Evolutionary conservation across 2,113 vertebrate genomes (phyloP), one percentile per base, ranked within the genome.

Genomic region (Elephas maximus): DNA sequence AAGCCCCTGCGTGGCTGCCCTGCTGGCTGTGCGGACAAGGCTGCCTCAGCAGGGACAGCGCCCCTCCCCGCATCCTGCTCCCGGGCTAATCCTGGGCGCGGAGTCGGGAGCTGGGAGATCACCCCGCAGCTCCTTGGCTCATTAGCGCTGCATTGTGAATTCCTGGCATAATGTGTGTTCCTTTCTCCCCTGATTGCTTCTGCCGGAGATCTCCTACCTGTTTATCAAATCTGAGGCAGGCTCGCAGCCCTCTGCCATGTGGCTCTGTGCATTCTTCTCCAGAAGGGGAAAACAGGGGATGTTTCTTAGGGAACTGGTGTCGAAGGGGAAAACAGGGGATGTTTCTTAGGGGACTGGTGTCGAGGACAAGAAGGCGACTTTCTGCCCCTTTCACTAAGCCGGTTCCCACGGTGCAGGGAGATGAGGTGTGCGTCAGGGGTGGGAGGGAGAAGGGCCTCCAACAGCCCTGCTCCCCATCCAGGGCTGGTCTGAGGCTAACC

Each of bases 141-240:
- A 8, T 65, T 41, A 93, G 88, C 3, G 2, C 69, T 78, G 89
- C 89, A 44, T 86, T 95, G 71, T 93, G 79, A 76, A 93, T 96
- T 95, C 82, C 0, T 0, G 78, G 62, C 63, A 82, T 60, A 84
- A 91, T 30, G 74, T 18, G 24, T 23, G 67, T 30, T 62, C 82
- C 81, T 45, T 71, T 69, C 82, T 91, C 83, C 84, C 57, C 69
- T 63, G 95, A 93, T 87, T 84, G 96, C 95, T 90, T 82, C 93
- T 79, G 91, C 85, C 93, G 76, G 91, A 82, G 92, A 88, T 86
- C 88, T 95, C 90, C 81, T 48, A 93, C 76, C 95, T 94, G 86
- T 93, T 97, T 94, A 91, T 96, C 91, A 96, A 37, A 93, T 89
- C 95, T 5, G 37, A 96, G 89, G 94, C 51, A 15, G 0, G 0